Evolutionary conservation across 2,888 invertebrate species (phyloP), one percentile per base, ranked within the genome.

Genomic region (Agelastica alni): DNA sequence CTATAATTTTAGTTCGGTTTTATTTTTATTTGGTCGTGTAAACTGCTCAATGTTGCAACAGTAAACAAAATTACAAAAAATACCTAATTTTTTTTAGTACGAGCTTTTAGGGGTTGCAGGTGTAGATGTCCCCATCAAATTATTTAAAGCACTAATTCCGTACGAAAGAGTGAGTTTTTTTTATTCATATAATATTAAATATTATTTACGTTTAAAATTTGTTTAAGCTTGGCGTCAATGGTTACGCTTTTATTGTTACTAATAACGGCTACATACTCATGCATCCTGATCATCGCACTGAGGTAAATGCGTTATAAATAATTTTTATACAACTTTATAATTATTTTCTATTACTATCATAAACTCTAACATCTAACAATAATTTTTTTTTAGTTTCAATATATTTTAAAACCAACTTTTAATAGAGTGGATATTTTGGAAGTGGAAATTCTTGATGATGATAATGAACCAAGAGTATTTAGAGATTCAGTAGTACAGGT

Each of bases 401-500:
- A 69, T 74, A 91, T 93, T 60, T 77, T 93, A 55, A 97, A 97
- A 75, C 96, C 96, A 6, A 94, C 95, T 64, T 98, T 96, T 78
- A 96, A 96, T 76, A 91, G 94, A 71, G 93, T 98, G 5, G 98
- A 98, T 75, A 86, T 99, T 81, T 85, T 91, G 37, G 97, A 98
- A 80, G 91, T 97, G 30, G 97, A 98, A 79, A 79, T 96, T 14
- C 83, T 91, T 67, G 70, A 75, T 51, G 71, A 73, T 53, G 86
- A 88, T 65, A 79, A 83, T 61, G 83, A 83, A 58, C 86, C 92
- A 1, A 83, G 93, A 68, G 85, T 87, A 65, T 92, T 92, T 66
- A 87, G 87, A 82, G 85, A 70, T 10, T 60, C 65, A 3, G 70
- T 77, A 31, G 68, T 77, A 0, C 68, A 72, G 62, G 77, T 77